A percentile compares a stretch with the other conserved stretches of the same genome.
Conservation (phyloP, 1,140 invertebrate genomes). For the Platyura marginata region DNA sequence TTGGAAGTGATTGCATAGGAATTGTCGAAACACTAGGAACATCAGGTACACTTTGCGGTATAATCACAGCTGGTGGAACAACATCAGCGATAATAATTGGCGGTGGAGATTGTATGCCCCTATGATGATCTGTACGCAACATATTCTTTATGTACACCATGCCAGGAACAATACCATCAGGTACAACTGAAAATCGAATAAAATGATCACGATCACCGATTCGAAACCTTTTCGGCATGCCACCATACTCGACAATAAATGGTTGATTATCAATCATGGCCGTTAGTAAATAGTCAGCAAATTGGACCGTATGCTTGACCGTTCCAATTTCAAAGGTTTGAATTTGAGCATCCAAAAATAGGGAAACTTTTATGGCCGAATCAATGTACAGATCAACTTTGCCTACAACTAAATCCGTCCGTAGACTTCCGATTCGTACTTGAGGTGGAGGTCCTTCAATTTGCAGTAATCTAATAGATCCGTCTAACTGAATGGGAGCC, state of each 20-base stretch:
- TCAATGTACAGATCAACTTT: conserved; percentile 71
- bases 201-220: conserved; percentile 65
- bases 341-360: conserved; percentile 73
- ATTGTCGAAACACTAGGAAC: background rate
- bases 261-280: conserved; percentile 68
- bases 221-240: conserved; percentile 71
- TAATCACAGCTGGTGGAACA: background rate
- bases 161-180: conserved; percentile 51
- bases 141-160: conserved; percentile 48
- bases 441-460: conserved; percentile 76
- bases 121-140: conserved; percentile 16
- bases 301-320: conserved; percentile 54
- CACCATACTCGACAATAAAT: conserved; percentile 77
- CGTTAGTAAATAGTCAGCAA: conserved; percentile 54
- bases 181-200: conserved; percentile 61
- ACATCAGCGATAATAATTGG: background rate
- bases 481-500: conserved; percentile 63
- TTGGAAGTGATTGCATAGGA: background rate
- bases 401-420: conserved; percentile 59
- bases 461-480: conserved; percentile 51
- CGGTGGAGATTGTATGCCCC: background rate
- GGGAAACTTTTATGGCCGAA: conserved; percentile 52
- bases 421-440: conserved; percentile 50
- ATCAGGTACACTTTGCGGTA: background rate
- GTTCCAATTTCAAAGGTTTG: conserved; percentile 62